phyloP scores from a whole-genome alignment of 2,797 vertebrate species.

The Rhinella marina region DNA sequence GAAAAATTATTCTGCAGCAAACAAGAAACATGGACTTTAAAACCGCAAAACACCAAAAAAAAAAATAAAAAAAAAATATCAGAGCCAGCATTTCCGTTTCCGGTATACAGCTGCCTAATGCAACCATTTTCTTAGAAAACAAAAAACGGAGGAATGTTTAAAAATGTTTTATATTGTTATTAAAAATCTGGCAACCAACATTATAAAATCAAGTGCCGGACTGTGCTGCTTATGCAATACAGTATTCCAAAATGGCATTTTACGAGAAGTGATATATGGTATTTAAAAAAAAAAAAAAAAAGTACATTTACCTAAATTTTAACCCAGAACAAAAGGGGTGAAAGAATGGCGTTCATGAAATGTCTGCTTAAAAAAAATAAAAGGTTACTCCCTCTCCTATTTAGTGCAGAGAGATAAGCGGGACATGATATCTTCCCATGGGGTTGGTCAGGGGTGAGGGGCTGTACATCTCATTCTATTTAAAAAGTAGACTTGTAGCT shows the following conservation, averaged over 20 bases:
- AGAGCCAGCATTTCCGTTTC: conserved; percentile 74
- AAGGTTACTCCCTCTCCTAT: conserved; percentile 70
- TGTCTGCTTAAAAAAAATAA: conserved; percentile 74
- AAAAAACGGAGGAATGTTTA: conserved; percentile 64
- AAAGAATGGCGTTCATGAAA: conserved; percentile 72
- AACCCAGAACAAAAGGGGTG: conserved; percentile 73
- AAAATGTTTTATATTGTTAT: conserved; percentile 76
- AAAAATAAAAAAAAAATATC: conserved; percentile 60
- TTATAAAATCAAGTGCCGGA: conserved; percentile 80
- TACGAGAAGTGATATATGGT: conserved; percentile 76
- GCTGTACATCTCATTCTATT: conserved; percentile 79
- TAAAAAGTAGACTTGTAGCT: conserved; percentile 83
- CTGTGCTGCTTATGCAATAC: conserved; percentile 74
- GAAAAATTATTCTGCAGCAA: conserved; percentile 84
- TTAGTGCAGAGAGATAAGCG: conserved; percentile 77
- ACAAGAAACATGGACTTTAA: conserved; percentile 83
- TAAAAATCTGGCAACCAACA: conserved; percentile 82
- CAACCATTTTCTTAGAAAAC: conserved; percentile 72
- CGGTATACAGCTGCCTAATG: conserved; percentile 81
- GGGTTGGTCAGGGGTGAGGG: conserved; percentile 67
- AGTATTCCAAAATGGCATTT: conserved; percentile 79
- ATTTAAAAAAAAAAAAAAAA: conserved; percentile 77
- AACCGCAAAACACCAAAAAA: conserved; percentile 77
- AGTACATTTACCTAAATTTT: conserved; percentile 85
- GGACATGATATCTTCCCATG: conserved; percentile 77